Percentiles rank a stretch among this genome's conserved stretches.
Conservation (phyloP, 2,888 invertebrate species). For the Allygus modestus region DNA sequence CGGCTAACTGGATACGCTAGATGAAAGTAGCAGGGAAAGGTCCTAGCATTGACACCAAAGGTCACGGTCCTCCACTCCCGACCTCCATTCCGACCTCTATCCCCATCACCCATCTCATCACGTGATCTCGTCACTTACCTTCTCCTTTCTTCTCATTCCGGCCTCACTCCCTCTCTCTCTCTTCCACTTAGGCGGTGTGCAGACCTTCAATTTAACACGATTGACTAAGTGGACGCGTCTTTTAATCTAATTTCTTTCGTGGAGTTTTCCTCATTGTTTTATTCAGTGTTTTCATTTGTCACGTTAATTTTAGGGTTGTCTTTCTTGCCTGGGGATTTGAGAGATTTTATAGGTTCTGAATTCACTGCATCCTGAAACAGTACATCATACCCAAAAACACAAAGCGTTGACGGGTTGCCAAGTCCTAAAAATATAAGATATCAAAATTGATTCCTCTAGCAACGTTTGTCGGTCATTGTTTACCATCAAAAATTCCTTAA, state of each 20-base stretch:
- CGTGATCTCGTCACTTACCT: neutral
- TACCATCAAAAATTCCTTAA: no score
- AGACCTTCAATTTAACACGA: neutral
- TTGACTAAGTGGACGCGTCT: neutral
- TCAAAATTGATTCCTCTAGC: no score
- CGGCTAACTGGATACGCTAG: neutral
- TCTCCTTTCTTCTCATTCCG: slow-evolving; percentile 2
- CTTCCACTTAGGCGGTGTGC: neutral
- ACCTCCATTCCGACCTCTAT: slow-evolving; percentile 13
- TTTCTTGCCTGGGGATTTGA: no score
- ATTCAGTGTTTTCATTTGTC: neutral
- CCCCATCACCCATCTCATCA: neutral
- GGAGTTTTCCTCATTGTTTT: neutral
- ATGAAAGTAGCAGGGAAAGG: neutral
- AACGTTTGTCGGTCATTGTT: no score
- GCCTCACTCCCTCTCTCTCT: neutral
- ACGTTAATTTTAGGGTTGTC: neutral
- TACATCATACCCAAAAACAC: no score
- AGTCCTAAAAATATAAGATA: no score
- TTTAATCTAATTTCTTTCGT: neutral
- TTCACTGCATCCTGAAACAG: no score
- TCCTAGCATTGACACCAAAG: slow-evolving; percentile 22
- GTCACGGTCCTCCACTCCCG: slow-evolving; percentile 4
- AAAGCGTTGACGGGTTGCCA: no score
- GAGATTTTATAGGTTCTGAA: no score